phyloP scores from a whole-genome alignment of 2,888 invertebrate species.

The Apoda limacodes region DNA sequence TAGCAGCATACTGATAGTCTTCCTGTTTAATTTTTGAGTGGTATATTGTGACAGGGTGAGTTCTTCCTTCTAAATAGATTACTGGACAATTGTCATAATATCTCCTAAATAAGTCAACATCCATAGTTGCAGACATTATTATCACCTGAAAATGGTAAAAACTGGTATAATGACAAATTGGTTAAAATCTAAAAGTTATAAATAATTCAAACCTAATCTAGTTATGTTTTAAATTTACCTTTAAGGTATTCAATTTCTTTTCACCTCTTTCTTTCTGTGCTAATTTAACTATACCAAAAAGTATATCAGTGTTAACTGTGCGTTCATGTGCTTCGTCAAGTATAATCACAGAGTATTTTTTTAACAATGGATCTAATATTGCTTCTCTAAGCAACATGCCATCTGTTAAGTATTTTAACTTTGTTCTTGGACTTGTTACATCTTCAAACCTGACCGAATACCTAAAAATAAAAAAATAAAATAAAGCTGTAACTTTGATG shows the following conservation, averaged over 20 bases:
- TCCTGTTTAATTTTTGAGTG: slow-evolving; percentile 78
- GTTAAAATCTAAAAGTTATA: background rate
- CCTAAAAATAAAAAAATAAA: slow-evolving; percentile 34
- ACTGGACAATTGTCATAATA: slow-evolving; percentile 91
- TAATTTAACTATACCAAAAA: slow-evolving; percentile 91
- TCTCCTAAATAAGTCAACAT: slow-evolving; percentile 90
- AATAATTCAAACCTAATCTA: too few relatives aligned
- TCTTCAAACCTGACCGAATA: slow-evolving; percentile 94
- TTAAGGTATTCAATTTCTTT: slow-evolving; percentile 71
- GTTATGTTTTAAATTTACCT: too few relatives aligned
- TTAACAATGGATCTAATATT: slow-evolving; percentile 79
- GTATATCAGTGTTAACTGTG: slow-evolving; percentile 92
- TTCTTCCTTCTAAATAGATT: slow-evolving; percentile 90
- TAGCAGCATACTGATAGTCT: slow-evolving; percentile 86
- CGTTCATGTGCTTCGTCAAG: slow-evolving; percentile 97
- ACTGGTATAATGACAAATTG: slow-evolving; percentile 5
- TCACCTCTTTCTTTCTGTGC: slow-evolving; percentile 81
- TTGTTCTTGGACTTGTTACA: slow-evolving; percentile 81
- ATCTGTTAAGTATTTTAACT: slow-evolving; percentile 93
- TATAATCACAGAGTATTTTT: slow-evolving; percentile 84
- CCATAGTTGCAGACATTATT: slow-evolving; percentile 97
- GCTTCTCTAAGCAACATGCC: slow-evolving; percentile 95
- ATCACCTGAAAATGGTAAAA: slow-evolving; percentile 72
- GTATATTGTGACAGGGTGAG: slow-evolving; percentile 82
- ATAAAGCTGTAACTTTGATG: background rate